Base-by-base conservation (phyloP, 2,113 vertebrate genomes). In the Malurus melanocephalus region DNA sequence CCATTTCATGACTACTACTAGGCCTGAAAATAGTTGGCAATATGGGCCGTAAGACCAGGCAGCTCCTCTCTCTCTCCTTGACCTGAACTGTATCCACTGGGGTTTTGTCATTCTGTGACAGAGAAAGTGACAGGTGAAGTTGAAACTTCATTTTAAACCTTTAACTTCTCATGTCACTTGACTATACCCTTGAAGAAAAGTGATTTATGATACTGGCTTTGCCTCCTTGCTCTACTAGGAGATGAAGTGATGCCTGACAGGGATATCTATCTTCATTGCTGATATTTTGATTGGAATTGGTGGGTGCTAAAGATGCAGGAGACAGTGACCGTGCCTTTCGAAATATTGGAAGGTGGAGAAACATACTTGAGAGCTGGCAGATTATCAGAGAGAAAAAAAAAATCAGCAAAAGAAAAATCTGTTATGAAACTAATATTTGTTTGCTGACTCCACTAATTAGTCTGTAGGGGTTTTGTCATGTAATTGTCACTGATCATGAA, bases 281-380 rank as follows among this genome's bases (percentile, higher is more conserved):
- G 59, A 45, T 91, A 45, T 81, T 92, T 91, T 79, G 66, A 55
- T 69, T 90, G 66, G 80, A 90, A 84, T 27, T 60, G 51, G 51
- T 86, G 51, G 28, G 67, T 43, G 24, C 69, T 72, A 75, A 92
- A 89, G 65, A 78, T 52, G 48, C 64, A 92, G 45, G 20, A 93
- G 66, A 64, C 53, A 46, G 53, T 59, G 65, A 72, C 0, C 0
- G 7, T 87, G 66, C 35, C 30, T 68, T 88, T 84, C 0, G 1
- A 66, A 87, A 81, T 75, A 91, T 91, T 78, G 73, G n/a, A 40
- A 91, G 40, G 59, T 80, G 80, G 93, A 79, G 66, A 93, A 93
- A 81, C 65, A 40, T 1, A 5, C 28, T 86, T 62, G 32, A 88
- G 26, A 81, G 42, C 12, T 72, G 51, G 45, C 46, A 84, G 42